Evolutionary conservation across 92 coral and sea anemone genomes (phyloP).

Genomic region (Siderastrea radians): DNA sequence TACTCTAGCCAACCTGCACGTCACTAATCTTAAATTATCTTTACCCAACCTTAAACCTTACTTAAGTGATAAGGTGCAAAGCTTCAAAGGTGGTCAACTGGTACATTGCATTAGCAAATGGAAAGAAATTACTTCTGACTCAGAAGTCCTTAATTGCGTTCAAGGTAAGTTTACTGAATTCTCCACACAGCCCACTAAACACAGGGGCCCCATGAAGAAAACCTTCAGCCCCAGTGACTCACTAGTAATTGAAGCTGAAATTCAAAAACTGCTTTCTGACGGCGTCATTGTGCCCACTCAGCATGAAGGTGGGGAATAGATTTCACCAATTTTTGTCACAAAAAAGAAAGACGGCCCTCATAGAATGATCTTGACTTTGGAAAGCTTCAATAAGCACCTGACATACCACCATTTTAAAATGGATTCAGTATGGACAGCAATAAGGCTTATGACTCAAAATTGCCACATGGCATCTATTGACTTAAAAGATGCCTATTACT

Average conservation of each 20-base stretch:
- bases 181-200: constrained; percentile 9
- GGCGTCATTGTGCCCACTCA: constrained; percentile 38
- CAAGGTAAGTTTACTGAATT: constrained; percentile 16
- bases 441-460: constrained; percentile 38
- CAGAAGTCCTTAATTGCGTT: constrained; percentile 12
- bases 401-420: constrained; percentile 64
- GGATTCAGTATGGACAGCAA: constrained; percentile 51
- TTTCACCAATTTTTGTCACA: constrained; percentile 33
- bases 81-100: too few species aligned
- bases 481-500: constrained; percentile 52
- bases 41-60: not conserved
- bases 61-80: not conserved
- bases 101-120: constrained; percentile 1
- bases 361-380: constrained; percentile 14
- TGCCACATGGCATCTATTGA: constrained; percentile 68
- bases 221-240: constrained; percentile 22
- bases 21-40: not conserved
- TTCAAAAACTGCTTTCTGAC: constrained; percentile 7
- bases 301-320: constrained; percentile 25
- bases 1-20: not conserved
- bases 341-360: constrained; percentile 1
- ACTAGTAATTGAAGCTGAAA: constrained; percentile 17
- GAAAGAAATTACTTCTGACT: constrained; percentile 16
- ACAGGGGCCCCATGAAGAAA: constrained; percentile 8
- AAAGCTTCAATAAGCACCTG: constrained; percentile 29